Evolutionary conservation across 2,888 invertebrate genomes (phyloP).

Genomic region (Bugula neritina): DNA sequence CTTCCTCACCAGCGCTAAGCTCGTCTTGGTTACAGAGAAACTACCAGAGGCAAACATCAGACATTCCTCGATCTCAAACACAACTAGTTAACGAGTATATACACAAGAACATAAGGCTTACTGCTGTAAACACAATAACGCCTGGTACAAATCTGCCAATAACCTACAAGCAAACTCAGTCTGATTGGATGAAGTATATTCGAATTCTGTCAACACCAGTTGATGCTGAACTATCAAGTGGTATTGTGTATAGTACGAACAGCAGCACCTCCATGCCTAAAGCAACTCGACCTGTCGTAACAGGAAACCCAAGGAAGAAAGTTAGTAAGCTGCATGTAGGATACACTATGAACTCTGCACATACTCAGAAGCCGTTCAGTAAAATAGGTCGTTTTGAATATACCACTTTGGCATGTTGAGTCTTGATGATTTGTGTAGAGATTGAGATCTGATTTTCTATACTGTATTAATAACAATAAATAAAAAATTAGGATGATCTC

Average conservation of each 20-base stretch:
- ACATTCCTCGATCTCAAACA: not conserved
- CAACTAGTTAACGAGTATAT: not conserved
- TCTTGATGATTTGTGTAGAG: too few species aligned
- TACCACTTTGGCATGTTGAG: not conserved
- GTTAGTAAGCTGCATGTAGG: slow-evolving; percentile 17
- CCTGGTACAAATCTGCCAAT: not conserved
- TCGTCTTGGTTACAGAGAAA: too few species aligned
- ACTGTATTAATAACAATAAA: too few species aligned
- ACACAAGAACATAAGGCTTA: not conserved
- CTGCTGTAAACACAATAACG: not conserved
- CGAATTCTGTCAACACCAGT: not conserved
- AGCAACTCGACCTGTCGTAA: not conserved
- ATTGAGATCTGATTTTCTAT: too few species aligned
- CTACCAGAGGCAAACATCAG: too few species aligned
- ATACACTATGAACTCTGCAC: not conserved
- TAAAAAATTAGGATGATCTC: too few species aligned
- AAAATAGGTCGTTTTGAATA: not conserved
- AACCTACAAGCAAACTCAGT: not conserved
- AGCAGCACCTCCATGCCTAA: not conserved
- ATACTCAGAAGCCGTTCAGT: not conserved
- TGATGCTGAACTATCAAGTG: not conserved
- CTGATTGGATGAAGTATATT: not conserved
- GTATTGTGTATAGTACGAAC: not conserved
- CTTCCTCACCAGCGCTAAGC: too few species aligned
- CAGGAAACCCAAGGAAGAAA: not conserved